Conservation (phyloP, 1,140 invertebrate species). For the Eumeta japonica region DNA sequence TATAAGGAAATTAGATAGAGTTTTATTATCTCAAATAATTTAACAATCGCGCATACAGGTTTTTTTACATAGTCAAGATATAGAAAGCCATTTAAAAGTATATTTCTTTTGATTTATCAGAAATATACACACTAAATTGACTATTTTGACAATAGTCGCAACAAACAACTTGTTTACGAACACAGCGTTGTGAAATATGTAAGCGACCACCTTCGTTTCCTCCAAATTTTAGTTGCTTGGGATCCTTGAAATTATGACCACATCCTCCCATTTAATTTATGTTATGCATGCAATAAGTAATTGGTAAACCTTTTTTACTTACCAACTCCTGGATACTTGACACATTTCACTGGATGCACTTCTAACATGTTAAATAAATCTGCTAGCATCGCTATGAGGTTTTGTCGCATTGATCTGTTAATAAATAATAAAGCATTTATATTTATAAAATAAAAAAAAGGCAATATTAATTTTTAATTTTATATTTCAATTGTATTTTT, state of each 20-base stretch:
- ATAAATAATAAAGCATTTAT: slow-evolving; percentile 19
- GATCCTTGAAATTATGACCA: slow-evolving; percentile 54
- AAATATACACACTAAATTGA: no score
- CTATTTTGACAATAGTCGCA: no score
- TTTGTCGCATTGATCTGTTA: slow-evolving; percentile 85
- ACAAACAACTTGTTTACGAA: no score
- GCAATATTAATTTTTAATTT: slow-evolving; percentile 6
- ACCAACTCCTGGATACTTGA: slow-evolving; percentile 71
- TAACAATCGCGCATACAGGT: no score
- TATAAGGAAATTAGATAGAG: no score
- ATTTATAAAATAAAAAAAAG: slow-evolving; percentile 19
- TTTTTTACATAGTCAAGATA: no score
- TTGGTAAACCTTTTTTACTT: slow-evolving; percentile 25
- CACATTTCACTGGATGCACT: slow-evolving; percentile 87
- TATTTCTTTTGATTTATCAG: no score
- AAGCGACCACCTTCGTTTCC: no score
- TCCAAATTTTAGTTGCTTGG: slow-evolving; percentile 7
- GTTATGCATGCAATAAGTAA: slow-evolving; percentile 36
- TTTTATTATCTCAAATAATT: no score
- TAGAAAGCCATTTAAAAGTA: no score
- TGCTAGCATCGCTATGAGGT: slow-evolving; percentile 90
- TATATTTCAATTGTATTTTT: slow-evolving; percentile 3
- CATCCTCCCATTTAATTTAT: slow-evolving; percentile 50
- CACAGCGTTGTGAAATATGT: no score
- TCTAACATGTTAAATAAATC: slow-evolving; percentile 96